Evolutionary conservation across 2,888 invertebrate species (phyloP), one percentile per base, ranked within the genome.

Genomic region (Adela reaumurella): DNA sequence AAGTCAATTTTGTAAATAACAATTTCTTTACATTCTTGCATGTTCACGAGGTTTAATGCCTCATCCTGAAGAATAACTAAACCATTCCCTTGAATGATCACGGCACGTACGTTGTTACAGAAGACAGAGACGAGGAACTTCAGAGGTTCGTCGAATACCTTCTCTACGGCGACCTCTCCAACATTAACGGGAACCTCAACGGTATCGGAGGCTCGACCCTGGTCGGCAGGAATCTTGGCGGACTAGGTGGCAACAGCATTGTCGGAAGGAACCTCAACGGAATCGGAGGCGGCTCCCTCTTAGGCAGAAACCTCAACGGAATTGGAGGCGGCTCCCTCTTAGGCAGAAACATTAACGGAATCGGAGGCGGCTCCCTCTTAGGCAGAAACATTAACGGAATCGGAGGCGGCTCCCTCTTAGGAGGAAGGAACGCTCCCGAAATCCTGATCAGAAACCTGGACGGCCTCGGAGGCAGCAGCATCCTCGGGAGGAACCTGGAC

Each of bases 401-500:
- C 17, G 58, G 61, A 29, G 60, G 58, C 11, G 53, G 53, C 8
- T 47, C 53, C 11, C 54, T 59, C 28, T 49, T 59, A 3, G 59
- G 58, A 10, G 55, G 57, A 48, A 41, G 19, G 43, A 6, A 6
- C n/a, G n/a, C n/a, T n/a, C n/a, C n/a, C n/a, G n/a, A n/a, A n/a
- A n/a, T n/a, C n/a, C n/a, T n/a, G n/a, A n/a, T n/a, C n/a, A 55
- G 43, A 14, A 43, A 43, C 17, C 8, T 43, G 2, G 17, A 43
- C 43, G 43, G 43, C 10, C 6, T 35, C 8, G 35, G 35, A 8
- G 35, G 35, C 11, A 35, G 14, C 35, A 58, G 64, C 17, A 6
- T 24, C 5, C 65, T 73, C 47, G 68, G 73, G 14, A 65, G 77
- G 47, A 68, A 68, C 53, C 54, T 76, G 10, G 76, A 74, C 51